Evolutionary conservation across 2,113 vertebrate species (phyloP).

Genomic region (Labrus mixtus): DNA sequence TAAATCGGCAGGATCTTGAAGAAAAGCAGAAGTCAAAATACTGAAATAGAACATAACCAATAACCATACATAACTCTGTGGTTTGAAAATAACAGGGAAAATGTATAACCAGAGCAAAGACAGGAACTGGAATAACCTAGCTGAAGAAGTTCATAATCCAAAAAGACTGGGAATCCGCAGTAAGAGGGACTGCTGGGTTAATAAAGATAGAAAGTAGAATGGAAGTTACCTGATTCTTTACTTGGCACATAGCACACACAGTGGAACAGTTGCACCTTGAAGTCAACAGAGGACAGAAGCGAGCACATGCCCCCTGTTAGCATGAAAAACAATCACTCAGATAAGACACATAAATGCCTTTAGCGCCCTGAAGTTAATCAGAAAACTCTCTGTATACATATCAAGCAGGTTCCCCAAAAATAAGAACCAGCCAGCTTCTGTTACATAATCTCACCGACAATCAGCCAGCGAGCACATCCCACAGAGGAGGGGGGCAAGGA

Average conservation of each 20-base stretch:
- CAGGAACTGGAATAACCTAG: not conserved
- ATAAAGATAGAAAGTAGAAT: not conserved
- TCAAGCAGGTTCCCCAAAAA: slow-evolving; percentile 58
- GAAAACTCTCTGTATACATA: slow-evolving; percentile 55
- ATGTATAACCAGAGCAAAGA: no score
- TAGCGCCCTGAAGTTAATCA: slow-evolving; percentile 57
- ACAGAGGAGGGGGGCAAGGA: slow-evolving; percentile 31
- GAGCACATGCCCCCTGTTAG: slow-evolving; percentile 20
- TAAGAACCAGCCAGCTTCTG: slow-evolving; percentile 53
- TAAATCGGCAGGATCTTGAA: no score
- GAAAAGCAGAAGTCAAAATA: no score
- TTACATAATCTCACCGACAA: slow-evolving; percentile 69
- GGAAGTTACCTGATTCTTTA: not conserved
- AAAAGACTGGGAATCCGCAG: not conserved
- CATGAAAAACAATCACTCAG: slow-evolving; percentile 31
- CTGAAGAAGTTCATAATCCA: not conserved
- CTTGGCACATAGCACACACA: not conserved
- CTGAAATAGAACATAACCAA: no score
- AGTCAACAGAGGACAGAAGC: slow-evolving; percentile 41
- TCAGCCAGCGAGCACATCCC: slow-evolving; percentile 51
- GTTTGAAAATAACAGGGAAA: not conserved
- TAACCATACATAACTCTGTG: no score
- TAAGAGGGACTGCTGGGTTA: not conserved
- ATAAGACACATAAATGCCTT: slow-evolving; percentile 49
- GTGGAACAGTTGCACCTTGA: slow-evolving; percentile 3